phyloP scores from a whole-genome alignment of 2,888 invertebrate species.

The Mellilla xanthometata region DNA sequence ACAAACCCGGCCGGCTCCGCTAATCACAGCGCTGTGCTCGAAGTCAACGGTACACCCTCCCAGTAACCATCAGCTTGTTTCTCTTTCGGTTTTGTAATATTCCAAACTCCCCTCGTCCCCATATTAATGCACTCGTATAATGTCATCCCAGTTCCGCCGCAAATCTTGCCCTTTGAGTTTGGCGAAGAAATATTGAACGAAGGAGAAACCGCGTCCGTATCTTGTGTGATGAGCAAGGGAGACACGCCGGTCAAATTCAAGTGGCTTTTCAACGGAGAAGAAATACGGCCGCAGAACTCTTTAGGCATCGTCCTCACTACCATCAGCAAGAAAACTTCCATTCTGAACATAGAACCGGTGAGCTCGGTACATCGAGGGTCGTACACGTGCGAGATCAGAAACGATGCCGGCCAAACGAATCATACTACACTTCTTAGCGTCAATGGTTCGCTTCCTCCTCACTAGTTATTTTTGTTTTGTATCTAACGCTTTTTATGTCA shows the following conservation, averaged over 20 bases:
- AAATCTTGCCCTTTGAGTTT: constrained; percentile 89
- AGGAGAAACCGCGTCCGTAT: constrained; percentile 87
- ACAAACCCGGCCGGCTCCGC: constrained; percentile 86
- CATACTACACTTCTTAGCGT: constrained; percentile 84
- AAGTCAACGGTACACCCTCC: constrained; percentile 87
- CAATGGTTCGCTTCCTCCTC: constrained; percentile 77
- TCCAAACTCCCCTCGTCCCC: constrained; percentile 35
- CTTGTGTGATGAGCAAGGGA: constrained; percentile 90
- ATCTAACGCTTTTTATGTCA: constrained; percentile 48
- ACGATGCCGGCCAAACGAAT: constrained; percentile 83
- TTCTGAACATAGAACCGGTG: constrained; percentile 85
- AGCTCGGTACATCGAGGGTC: constrained; percentile 84
- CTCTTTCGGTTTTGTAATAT: constrained; percentile 32
- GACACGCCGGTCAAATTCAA: constrained; percentile 90
- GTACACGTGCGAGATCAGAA: constrained; percentile 85
- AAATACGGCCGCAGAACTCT: constrained; percentile 71
- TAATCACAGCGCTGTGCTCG: constrained; percentile 86
- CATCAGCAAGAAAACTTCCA: constrained; percentile 85
- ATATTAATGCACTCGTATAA: constrained; percentile 13
- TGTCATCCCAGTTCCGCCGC: constrained; percentile 83
- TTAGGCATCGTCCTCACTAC: constrained; percentile 83
- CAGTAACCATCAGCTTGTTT: constrained; percentile 48
- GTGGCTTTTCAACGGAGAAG: constrained; percentile 85
- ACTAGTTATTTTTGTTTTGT: constrained; percentile 39
- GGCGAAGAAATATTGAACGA: constrained; percentile 88